Evolutionary conservation across 2,113 vertebrate species (phyloP).

Genomic region (Morphnarchus princeps): DNA sequence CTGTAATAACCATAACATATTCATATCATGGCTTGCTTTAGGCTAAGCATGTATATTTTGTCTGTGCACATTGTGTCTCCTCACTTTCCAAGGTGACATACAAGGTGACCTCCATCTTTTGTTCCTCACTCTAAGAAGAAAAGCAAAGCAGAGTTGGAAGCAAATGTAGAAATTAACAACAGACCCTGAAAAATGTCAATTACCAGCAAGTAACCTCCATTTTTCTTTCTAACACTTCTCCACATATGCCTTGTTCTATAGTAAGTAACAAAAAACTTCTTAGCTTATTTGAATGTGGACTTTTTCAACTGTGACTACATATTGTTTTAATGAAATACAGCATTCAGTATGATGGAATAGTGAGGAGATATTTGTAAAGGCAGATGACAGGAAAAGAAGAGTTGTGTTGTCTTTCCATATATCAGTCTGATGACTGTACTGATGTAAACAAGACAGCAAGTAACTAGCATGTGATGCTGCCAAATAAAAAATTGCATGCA

Average conservation of each 20-base stretch:
- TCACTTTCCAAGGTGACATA: background rate
- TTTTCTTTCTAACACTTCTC: background rate
- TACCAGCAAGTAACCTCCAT: background rate
- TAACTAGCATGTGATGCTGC: background rate
- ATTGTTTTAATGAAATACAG: background rate
- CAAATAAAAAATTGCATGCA: background rate
- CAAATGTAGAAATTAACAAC: background rate
- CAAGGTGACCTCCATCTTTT: background rate
- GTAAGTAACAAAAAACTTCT: background rate
- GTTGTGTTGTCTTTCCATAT: background rate
- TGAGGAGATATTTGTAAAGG: background rate
- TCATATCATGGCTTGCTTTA: background rate
- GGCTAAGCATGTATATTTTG: background rate
- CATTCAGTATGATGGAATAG: background rate
- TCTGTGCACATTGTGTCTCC: background rate
- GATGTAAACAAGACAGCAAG: background rate
- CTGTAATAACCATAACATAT: background rate
- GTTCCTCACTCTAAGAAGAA: background rate
- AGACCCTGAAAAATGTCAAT: background rate
- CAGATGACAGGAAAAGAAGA: background rate
- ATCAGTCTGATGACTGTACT: background rate
- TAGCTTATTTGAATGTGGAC: background rate
- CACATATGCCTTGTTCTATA: background rate
- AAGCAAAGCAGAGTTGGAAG: background rate
- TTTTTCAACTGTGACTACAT: background rate